Evolutionary conservation across 2,113 vertebrate genomes (phyloP).

Genomic region (Machaerirhynchus nigripectus): DNA sequence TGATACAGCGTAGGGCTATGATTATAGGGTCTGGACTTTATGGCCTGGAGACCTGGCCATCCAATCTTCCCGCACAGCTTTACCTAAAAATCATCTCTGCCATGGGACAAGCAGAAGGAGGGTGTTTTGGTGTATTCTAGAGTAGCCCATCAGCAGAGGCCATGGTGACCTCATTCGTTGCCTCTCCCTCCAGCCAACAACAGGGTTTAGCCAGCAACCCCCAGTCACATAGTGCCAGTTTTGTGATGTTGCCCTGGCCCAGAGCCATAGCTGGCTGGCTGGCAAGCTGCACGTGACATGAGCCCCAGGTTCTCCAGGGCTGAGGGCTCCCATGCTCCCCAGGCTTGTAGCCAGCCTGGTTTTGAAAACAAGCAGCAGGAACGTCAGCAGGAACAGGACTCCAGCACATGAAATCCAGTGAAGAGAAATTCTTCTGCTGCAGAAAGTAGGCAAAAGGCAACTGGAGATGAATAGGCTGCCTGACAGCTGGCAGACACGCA

Average conservation of each 20-base stretch:
- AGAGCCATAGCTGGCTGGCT: not conserved
- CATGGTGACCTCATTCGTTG: not conserved
- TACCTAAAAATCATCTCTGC: not conserved
- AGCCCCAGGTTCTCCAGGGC: not conserved
- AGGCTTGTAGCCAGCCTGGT: not conserved
- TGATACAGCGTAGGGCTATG: not conserved
- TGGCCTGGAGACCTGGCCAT: not conserved
- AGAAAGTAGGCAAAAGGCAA: slow-evolving; percentile 67
- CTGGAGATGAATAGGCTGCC: slow-evolving; percentile 60
- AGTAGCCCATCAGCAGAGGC: not conserved
- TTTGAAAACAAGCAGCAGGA: not conserved
- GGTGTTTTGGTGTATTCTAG: not conserved
- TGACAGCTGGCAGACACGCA: slow-evolving; percentile 42
- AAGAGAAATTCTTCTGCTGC: slow-evolving; percentile 42
- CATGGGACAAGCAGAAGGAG: not conserved
- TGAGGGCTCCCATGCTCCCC: not conserved
- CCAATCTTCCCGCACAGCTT: not conserved
- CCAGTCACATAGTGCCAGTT: not conserved
- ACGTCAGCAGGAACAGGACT: not conserved
- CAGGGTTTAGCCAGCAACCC: not conserved
- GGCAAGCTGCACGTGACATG: not conserved
- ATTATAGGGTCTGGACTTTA: not conserved
- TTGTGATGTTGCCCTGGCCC: not conserved
- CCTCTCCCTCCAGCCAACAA: not conserved
- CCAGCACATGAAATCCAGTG: not conserved